A percentile compares a stretch with the other conserved stretches of the same genome.
Evolutionary conservation across 2,797 vertebrate genomes (phyloP).

Genomic region (Clarias platycephalus): DNA sequence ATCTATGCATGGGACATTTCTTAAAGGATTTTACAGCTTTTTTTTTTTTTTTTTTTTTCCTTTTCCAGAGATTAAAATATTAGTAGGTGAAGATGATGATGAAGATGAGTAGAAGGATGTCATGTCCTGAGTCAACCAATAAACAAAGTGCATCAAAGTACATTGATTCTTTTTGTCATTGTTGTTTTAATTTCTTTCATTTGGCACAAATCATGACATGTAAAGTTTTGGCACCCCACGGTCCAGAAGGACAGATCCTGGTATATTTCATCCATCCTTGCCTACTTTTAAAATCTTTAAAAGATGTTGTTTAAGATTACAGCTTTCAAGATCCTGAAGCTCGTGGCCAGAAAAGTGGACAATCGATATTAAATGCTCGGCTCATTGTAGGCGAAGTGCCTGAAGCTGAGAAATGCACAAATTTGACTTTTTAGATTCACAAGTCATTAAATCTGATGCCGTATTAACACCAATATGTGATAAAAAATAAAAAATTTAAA

Average conservation of each 20-base stretch:
- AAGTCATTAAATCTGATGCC: neutral
- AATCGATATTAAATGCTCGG: neutral
- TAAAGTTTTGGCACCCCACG: neutral
- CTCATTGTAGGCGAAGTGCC: neutral
- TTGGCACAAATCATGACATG: neutral
- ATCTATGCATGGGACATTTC: constrained; percentile 67
- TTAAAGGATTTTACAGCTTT: constrained; percentile 54
- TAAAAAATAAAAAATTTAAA: too few relatives aligned
- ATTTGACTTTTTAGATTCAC: neutral
- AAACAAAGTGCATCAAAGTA: constrained; percentile 40
- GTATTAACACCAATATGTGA: too few relatives aligned
- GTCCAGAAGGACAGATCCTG: neutral
- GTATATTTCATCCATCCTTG: neutral
- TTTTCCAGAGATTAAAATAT: constrained; percentile 36
- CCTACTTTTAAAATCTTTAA: neutral
- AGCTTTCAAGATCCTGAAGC: neutral
- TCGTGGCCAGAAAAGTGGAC: neutral
- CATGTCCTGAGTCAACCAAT: constrained; percentile 55
- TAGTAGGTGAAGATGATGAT: constrained; percentile 59
- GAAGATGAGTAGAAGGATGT: constrained; percentile 43
- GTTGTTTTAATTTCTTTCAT: neutral
- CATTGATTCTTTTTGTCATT: neutral
- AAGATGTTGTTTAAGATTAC: neutral
- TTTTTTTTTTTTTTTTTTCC: neutral
- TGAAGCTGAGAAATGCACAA: neutral